Evolutionary conservation across 2,888 invertebrate genomes (phyloP).

Genomic region (Drosophila siamana): DNA sequence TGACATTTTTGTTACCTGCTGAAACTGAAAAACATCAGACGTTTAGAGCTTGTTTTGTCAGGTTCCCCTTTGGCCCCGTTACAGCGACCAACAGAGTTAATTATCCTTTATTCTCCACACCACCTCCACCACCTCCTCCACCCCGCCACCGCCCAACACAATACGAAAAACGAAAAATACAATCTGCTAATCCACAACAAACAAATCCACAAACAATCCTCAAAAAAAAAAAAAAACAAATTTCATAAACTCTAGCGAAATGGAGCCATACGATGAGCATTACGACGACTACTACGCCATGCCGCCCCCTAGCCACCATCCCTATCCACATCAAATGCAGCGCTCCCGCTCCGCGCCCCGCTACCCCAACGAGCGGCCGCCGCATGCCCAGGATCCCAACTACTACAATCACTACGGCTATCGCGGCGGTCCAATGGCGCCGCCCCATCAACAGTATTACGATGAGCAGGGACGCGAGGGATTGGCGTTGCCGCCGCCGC

Average conservation of each 20-base stretch:
- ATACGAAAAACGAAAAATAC: constrained; percentile 18
- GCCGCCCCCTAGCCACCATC: constrained; percentile 21
- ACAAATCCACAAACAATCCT: constrained; percentile 31
- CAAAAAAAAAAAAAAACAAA: too few relatives aligned
- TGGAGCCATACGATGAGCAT: constrained; percentile 84
- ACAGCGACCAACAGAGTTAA: constrained; percentile 11
- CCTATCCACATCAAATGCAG: constrained; percentile 67
- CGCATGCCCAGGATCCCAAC: constrained; percentile 72
- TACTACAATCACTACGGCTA: constrained; percentile 72
- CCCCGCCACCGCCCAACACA: too few relatives aligned
- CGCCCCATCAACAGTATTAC: constrained; percentile 75
- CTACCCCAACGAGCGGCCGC: constrained; percentile 70
- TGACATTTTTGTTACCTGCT: too few relatives aligned
- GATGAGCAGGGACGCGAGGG: constrained; percentile 67
- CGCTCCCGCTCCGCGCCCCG: constrained; percentile 77
- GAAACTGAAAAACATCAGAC: too few relatives aligned
- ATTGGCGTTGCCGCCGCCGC: constrained; percentile 64
- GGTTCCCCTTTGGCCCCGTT: background rate
- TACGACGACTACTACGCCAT: constrained; percentile 83
- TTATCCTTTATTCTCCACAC: too few relatives aligned
- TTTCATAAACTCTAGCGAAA: constrained; percentile 84
- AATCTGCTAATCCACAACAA: constrained; percentile 49
- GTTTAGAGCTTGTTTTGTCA: too few relatives aligned
- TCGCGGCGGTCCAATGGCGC: constrained; percentile 23
- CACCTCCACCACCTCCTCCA: too few relatives aligned